phyloP scores from a whole-genome alignment of 2,797 vertebrate genomes.

The Protosalanx chinensis region DNA sequence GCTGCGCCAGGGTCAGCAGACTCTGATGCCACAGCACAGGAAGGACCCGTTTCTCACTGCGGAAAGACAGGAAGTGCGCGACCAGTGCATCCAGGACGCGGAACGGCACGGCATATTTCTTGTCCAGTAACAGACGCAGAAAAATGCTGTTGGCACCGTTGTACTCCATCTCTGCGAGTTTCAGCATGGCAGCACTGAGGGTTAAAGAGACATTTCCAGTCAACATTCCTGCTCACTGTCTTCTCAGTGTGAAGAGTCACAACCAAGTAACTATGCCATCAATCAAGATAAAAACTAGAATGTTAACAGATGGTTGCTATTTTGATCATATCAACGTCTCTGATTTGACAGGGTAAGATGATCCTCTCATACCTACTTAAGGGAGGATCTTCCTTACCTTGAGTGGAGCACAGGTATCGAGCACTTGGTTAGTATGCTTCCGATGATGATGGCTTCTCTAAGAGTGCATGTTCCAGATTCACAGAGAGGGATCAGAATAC shows the following conservation, averaged over 20 bases:
- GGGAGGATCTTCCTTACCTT: slow-evolving; percentile 72
- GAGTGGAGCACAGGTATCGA: slow-evolving; percentile 96
- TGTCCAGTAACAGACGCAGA: slow-evolving; percentile 91
- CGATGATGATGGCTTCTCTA: slow-evolving; percentile 92
- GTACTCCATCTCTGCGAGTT: slow-evolving; percentile 95
- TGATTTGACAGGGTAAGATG: not conserved
- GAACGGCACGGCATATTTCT: slow-evolving; percentile 97
- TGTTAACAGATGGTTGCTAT: not conserved
- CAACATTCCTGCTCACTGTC: not conserved
- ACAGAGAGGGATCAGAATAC: slow-evolving; percentile 91
- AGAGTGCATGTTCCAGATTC: slow-evolving; percentile 94
- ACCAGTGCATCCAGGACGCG: slow-evolving; percentile 93
- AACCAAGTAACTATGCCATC: not conserved
- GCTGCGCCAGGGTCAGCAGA: slow-evolving; percentile 88
- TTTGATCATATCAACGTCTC: not conserved
- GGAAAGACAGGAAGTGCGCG: slow-evolving; percentile 94
- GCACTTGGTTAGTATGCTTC: slow-evolving; percentile 93
- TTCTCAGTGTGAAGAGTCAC: not conserved
- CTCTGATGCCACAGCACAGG: slow-evolving; percentile 98
- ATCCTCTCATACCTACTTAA: not conserved
- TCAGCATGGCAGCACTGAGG: slow-evolving; percentile 91
- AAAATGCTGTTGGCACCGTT: slow-evolving; percentile 97
- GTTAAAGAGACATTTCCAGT: not conserved
- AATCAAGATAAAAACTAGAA: not conserved
- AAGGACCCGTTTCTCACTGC: slow-evolving; percentile 79